These are phyloP conservation scores for Aphodius sticticus DNA, from an alignment of 2,888 invertebrate genomes.

Conservation along the genomic window DNA sequence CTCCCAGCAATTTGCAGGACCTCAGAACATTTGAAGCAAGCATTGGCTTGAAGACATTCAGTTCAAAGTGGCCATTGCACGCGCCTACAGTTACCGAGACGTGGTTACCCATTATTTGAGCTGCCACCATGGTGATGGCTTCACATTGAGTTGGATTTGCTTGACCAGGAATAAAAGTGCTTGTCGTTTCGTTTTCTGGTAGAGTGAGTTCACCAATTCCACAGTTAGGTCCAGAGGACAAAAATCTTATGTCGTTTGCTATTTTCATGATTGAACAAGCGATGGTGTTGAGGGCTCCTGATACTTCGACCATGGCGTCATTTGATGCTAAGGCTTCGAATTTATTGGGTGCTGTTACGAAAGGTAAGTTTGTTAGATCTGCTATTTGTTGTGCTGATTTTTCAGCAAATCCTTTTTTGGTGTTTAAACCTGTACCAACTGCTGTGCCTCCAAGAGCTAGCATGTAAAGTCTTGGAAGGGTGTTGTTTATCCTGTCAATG, in stretches of 20 bases:
- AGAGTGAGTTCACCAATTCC: constrained; percentile 91
- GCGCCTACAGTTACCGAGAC: constrained; percentile 93
- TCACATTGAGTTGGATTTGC: constrained; percentile 99
- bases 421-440: constrained; percentile 97
- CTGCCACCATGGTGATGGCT: constrained; percentile 95
- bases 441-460: constrained; percentile 96
- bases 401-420: constrained; percentile 93
- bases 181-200: constrained; percentile 99
- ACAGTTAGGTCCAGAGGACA: constrained; percentile 92
- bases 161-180: constrained; percentile 99
- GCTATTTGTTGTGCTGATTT: constrained; percentile 87
- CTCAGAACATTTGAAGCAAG: constrained; percentile 92
- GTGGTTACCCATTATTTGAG: constrained; percentile 97
- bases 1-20: constrained; percentile 86
- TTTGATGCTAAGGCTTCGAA: constrained; percentile 90
- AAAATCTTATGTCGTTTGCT: constrained; percentile 86
- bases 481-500: constrained; percentile 81
- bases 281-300: constrained; percentile 90
- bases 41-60: constrained; percentile 98
- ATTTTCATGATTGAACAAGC: constrained; percentile 96
- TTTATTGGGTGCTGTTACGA: constrained; percentile 93
- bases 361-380: constrained; percentile 85
- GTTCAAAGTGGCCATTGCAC: constrained; percentile 96
- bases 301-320: constrained; percentile 94
- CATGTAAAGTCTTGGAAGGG: constrained; percentile 81